phyloP scores from a whole-genome alignment of 2,888 invertebrate genomes.

The Dusona sp. region DNA sequence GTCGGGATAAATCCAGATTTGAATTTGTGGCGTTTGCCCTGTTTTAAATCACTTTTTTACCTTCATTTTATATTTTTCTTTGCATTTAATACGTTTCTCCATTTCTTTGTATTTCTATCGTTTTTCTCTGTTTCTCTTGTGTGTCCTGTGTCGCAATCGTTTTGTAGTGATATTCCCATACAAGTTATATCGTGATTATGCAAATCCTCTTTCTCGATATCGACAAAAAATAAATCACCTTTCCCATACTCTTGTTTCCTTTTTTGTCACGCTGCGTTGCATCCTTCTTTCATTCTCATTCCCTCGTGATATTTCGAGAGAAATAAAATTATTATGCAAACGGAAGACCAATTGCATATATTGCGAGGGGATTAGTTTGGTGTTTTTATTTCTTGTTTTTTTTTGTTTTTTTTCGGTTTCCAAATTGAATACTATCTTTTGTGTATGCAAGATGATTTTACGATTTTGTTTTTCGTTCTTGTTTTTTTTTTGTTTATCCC shows the following conservation, averaged over 20 bases:
- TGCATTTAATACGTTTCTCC: background rate
- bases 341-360: slow-evolving; percentile 15
- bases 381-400: background rate
- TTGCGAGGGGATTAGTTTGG: slow-evolving; percentile 15
- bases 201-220: slow-evolving; percentile 37
- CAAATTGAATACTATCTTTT: slow-evolving; percentile 14
- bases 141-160: background rate
- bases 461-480: slow-evolving; percentile 8
- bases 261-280: slow-evolving; percentile 5
- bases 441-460: background rate
- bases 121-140: background rate
- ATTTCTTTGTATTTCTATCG: background rate
- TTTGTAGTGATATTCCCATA: slow-evolving; percentile 10
- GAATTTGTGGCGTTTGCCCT: background rate
- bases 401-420: background rate
- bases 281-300: background rate
- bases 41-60: background rate
- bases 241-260: background rate
- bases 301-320: slow-evolving; percentile 23
- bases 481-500: background rate
- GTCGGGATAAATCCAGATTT: background rate
- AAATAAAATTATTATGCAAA: slow-evolving; percentile 45
- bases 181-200: slow-evolving; percentile 33
- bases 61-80: background rate
- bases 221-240: slow-evolving; percentile 47